Evolutionary conservation across 2,113 vertebrate genomes (phyloP).

Genomic region (Cygnus buccinator): DNA sequence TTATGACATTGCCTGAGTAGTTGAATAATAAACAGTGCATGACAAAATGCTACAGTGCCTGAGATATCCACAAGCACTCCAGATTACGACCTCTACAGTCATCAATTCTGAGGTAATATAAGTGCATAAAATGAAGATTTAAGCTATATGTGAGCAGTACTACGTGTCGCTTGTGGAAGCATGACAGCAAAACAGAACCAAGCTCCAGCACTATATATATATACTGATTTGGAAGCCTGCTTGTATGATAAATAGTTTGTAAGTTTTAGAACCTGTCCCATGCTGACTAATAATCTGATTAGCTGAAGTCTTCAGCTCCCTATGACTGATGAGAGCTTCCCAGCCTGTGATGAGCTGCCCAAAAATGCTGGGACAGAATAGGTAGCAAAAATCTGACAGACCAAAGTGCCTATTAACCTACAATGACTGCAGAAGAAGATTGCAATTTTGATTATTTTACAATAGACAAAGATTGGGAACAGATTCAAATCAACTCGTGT

Average conservation of each 20-base stretch:
- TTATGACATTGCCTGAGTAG: conserved; percentile 66
- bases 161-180: background rate
- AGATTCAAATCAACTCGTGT: background rate
- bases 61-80: background rate
- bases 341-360: background rate
- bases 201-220: accelerated
- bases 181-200: background rate
- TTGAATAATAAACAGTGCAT: conserved; percentile 57
- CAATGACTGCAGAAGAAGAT: background rate
- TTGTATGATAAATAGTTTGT: background rate
- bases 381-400: background rate
- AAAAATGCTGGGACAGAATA: background rate
- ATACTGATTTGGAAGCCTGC: background rate
- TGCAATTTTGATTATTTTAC: background rate
- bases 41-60: conserved; percentile 10
- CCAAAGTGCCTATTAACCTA: background rate
- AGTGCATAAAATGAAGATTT: background rate
- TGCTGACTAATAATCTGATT: background rate
- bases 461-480: background rate
- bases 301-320: background rate
- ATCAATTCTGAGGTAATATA: background rate
- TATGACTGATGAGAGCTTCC: background rate
- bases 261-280: background rate
- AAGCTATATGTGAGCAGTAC: background rate
- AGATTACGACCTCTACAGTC: background rate